These are phyloP conservation scores for Halisarca cf. caerulea DNA, from an alignment of 37 sponge, comb jelly and placozoan genomes.

Conservation along the genomic window DNA sequence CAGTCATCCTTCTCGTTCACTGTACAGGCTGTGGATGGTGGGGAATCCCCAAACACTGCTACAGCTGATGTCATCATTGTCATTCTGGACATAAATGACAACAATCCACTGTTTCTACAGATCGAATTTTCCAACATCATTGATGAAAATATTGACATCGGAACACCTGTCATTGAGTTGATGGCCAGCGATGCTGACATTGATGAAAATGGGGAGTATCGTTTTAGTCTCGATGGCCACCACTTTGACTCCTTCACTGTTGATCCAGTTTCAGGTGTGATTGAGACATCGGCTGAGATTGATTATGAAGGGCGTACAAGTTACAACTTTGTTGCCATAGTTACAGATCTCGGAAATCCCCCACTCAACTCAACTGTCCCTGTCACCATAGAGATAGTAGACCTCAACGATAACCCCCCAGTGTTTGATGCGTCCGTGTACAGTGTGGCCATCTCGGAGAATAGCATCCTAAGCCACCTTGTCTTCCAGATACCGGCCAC, in stretches of 20 bases:
- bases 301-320: constrained; percentile 51
- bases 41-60: constrained; percentile 4
- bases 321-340: constrained; percentile 56
- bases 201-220: constrained; percentile 43
- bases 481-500: constrained; percentile 51
- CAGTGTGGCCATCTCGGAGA: constrained; percentile 40
- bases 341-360: constrained; percentile 58
- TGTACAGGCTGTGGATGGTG: constrained; percentile 48
- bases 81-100: constrained; percentile 70
- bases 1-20: constrained; percentile 31
- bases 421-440: constrained; percentile 39
- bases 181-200: constrained; percentile 52
- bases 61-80: constrained; percentile 42
- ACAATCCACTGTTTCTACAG: constrained; percentile 48
- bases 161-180: constrained; percentile 32
- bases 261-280: constrained; percentile 28
- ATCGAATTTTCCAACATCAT: constrained; percentile 33
- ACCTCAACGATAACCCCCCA: constrained; percentile 70
- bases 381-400: constrained; percentile 40
- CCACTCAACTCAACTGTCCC: constrained; percentile 25
- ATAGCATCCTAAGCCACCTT: constrained; percentile 18
- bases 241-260: constrained; percentile 44
- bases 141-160: constrained; percentile 35
- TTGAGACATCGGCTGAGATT: constrained; percentile 36
- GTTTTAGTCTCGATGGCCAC: constrained; percentile 20